Evolutionary conservation across 2,113 vertebrate genomes (phyloP).

Genomic region (Ceratotherium simum): DNA sequence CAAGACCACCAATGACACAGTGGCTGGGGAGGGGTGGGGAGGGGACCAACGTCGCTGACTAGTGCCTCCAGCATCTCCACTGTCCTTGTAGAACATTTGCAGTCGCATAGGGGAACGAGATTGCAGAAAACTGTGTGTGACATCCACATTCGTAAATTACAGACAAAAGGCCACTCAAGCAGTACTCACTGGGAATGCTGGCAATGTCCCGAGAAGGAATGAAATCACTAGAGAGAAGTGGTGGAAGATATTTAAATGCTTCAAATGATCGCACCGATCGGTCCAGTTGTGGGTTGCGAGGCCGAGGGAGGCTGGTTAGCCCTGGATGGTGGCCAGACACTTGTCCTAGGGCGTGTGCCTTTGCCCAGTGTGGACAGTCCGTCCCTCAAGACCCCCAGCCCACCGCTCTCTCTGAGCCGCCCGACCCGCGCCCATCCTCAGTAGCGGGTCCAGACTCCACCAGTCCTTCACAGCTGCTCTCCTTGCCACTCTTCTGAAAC

Average conservation of each 20-base stretch:
- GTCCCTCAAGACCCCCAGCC: not conserved
- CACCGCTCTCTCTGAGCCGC: not conserved
- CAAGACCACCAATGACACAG: not conserved
- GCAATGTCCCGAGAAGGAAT: not conserved
- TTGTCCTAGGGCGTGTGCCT: not conserved
- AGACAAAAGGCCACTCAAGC: not conserved
- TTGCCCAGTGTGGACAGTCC: not conserved
- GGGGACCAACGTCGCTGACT: not conserved
- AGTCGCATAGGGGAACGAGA: not conserved
- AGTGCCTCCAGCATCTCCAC: not conserved
- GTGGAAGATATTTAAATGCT: not conserved
- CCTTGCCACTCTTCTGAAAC: not conserved
- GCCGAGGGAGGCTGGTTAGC: not conserved
- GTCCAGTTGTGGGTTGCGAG: not conserved
- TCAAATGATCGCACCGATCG: not conserved
- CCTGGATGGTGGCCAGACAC: not conserved
- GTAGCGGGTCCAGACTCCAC: not conserved
- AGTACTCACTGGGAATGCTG: not conserved
- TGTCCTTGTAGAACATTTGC: not conserved
- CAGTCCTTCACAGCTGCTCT: not conserved
- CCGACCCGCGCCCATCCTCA: not conserved
- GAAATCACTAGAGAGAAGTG: not conserved
- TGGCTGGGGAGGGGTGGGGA: no score
- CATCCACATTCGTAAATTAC: not conserved
- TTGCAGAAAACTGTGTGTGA: not conserved